phyloP scores from a whole-genome alignment of 2,888 invertebrate genomes.

The Rhagium mordax region DNA sequence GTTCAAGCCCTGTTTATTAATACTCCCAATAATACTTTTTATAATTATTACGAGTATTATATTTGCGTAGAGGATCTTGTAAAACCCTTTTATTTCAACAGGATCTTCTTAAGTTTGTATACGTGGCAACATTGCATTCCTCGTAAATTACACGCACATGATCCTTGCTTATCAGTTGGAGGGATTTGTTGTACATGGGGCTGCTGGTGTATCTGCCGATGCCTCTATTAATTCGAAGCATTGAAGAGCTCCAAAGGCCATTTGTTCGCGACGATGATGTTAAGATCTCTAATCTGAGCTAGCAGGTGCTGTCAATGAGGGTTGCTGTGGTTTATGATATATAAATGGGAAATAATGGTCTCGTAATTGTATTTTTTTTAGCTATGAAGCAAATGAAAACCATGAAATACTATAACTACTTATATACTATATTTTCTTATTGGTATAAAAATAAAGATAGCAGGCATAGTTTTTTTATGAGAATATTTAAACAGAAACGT shows the following conservation, averaged over 20 bases:
- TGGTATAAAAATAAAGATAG: no score
- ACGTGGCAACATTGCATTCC: slow-evolving; percentile 7
- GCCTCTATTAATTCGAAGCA: slow-evolving; percentile 13
- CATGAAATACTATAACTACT: no score
- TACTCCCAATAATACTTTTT: no score
- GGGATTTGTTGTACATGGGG: not conserved
- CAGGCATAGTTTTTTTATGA: no score
- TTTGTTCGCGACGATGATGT: slow-evolving; percentile 1
- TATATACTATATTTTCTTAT: no score
- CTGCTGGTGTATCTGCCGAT: not conserved
- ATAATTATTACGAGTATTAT: no score
- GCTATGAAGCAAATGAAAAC: no score
- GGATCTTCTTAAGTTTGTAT: not conserved
- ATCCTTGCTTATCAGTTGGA: not conserved
- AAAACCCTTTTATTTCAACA: not conserved
- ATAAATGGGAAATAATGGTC: not conserved
- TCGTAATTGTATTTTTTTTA: not conserved
- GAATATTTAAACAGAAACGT: no score
- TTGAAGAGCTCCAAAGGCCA: not conserved
- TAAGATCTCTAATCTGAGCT: slow-evolving; percentile 6
- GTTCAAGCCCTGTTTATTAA: no score
- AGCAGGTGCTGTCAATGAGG: slow-evolving; percentile 7
- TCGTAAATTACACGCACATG: not conserved
- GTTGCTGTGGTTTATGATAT: not conserved
- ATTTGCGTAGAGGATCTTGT: no score